phyloP scores from a whole-genome alignment of 2,797 vertebrate species.

The Petrocephalus schoutedeni region DNA sequence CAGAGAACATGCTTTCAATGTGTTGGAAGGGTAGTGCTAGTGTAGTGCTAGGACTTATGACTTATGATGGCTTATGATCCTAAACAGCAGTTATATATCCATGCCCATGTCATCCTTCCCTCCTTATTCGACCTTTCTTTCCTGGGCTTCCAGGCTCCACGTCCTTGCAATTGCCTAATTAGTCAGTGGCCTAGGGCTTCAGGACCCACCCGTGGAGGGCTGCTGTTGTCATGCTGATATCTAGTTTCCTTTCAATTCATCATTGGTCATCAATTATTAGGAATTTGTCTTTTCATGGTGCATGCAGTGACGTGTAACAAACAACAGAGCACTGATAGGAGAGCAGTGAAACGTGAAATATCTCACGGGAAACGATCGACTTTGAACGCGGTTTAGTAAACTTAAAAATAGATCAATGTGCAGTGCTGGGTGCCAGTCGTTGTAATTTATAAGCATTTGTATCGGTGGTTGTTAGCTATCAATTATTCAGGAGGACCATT shows the following conservation, averaged over 20 bases:
- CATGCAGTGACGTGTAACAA: not conserved
- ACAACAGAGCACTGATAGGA: not conserved
- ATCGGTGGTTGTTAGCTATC: not conserved
- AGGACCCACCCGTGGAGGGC: not conserved
- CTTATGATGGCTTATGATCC: not conserved
- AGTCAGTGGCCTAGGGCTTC: not conserved
- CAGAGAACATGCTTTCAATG: not conserved
- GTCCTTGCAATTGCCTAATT: not conserved
- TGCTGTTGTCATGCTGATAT: not conserved
- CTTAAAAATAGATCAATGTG: not conserved
- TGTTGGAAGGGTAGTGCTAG: not conserved
- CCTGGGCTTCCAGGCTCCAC: not conserved
- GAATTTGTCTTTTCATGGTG: not conserved
- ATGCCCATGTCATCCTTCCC: not conserved
- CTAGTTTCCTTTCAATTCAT: not conserved
- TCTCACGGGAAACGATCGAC: not conserved
- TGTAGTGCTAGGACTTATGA: not conserved
- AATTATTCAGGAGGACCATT: not conserved
- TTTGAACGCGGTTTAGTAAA: not conserved
- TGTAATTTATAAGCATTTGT: not conserved
- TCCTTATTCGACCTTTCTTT: not conserved
- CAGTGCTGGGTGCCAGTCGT: not conserved
- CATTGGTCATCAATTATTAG: not conserved
- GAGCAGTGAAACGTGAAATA: not conserved
- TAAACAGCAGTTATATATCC: not conserved